Percentiles rank a stretch among this genome's conserved stretches.
These are phyloP conservation scores for Hirtodrosophila alboralis DNA, from an alignment of 2,888 invertebrate genomes.

Conservation along the genomic window DNA sequence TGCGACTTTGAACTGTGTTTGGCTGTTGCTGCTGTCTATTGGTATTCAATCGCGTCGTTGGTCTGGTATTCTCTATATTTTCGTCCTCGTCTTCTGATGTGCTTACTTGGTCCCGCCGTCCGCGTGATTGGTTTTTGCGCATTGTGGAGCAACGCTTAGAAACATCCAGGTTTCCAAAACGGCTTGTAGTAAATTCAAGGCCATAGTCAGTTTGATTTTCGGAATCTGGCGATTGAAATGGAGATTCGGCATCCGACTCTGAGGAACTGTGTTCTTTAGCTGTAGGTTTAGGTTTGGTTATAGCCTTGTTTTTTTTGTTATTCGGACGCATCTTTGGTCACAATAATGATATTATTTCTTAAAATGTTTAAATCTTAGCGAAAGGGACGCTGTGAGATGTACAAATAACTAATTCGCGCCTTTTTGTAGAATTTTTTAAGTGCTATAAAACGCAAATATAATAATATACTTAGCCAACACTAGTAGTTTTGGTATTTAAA, in stretches of 20 bases:
- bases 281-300: slow-evolving; percentile 1
- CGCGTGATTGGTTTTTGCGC: slow-evolving; percentile 3
- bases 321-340: slow-evolving; percentile 28
- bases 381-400: background rate
- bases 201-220: slow-evolving; percentile 56
- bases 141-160: slow-evolving; percentile 50
- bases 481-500: background rate
- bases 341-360: too few species aligned
- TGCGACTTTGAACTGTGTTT: background rate
- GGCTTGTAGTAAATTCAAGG: slow-evolving; percentile 53
- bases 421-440: background rate
- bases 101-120: background rate
- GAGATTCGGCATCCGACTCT: background rate
- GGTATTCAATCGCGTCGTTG: too few species aligned
- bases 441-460: slow-evolving; percentile 1
- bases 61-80: slow-evolving; percentile 31
- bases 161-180: slow-evolving; percentile 16
- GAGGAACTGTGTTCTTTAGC: too few species aligned
- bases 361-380: too few species aligned
- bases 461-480: background rate
- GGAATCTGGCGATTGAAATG: slow-evolving; percentile 36
- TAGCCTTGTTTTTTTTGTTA: background rate
- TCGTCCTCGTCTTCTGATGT: slow-evolving; percentile 8
- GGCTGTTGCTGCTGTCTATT: background rate
- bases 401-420: slow-evolving; percentile 4